Conservation (phyloP, 2,888 invertebrate genomes). For the Philopedon plagiatum region DNA sequence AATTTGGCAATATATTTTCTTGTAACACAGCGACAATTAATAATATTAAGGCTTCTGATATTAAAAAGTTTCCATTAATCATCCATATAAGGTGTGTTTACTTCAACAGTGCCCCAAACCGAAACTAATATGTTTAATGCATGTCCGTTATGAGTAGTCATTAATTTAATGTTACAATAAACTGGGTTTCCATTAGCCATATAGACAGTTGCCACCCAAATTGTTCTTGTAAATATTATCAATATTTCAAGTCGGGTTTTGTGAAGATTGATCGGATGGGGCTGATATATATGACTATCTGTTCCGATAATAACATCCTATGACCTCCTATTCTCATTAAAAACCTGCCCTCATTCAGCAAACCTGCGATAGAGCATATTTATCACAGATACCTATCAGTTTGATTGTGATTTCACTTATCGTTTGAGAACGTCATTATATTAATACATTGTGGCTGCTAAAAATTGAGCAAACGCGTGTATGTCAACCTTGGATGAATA, state of each 20-base stretch:
- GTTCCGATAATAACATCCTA: no score
- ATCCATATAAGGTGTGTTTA: constrained; percentile 40
- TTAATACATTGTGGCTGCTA: no score
- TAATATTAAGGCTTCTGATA: constrained; percentile 18
- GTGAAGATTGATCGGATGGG: neutral
- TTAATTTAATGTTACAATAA: constrained; percentile 21
- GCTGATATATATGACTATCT: neutral
- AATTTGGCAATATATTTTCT: neutral
- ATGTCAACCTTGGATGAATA: no score
- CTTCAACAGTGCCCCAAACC: constrained; percentile 32
- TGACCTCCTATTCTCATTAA: no score
- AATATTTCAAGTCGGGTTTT: neutral
- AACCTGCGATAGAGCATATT: no score
- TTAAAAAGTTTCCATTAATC: constrained; percentile 43
- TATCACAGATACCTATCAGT: no score
- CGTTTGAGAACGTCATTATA: no score
- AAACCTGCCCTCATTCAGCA: no score
- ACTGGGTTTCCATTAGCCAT: neutral
- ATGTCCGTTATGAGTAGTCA: constrained; percentile 13
- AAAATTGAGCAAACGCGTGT: no score
- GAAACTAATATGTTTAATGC: constrained; percentile 33
- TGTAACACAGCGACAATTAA: constrained; percentile 19
- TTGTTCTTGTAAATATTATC: constrained; percentile 15
- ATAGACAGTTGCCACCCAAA: constrained; percentile 28
- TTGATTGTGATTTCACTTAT: no score